A percentile compares a stretch with the other conserved stretches of the same genome.
Conservation (phyloP, 2,113 vertebrate species). For the Numida meleagris region DNA sequence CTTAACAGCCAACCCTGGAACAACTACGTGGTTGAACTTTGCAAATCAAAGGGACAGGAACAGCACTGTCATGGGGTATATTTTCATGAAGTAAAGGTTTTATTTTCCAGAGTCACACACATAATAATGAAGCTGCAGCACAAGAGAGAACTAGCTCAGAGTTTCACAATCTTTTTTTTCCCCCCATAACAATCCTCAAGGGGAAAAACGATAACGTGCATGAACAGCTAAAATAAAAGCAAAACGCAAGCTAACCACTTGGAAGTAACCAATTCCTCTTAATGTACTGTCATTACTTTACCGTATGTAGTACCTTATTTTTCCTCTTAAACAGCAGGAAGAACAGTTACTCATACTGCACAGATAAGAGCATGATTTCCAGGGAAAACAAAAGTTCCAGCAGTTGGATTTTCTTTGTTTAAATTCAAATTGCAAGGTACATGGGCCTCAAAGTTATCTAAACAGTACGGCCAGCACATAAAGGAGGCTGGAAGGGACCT, state of each 20-base stretch:
- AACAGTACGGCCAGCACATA: background rate
- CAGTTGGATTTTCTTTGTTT: constrained; percentile 26
- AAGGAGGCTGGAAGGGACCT: background rate
- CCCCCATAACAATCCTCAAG: background rate
- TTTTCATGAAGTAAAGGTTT: background rate
- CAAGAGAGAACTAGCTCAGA: constrained; percentile 2
- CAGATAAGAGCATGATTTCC: constrained; percentile 32
- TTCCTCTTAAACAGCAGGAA: constrained; percentile 48
- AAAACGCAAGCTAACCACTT: background rate
- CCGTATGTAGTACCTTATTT: constrained; percentile 36
- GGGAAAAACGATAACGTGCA: background rate
- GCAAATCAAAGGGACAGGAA: background rate
- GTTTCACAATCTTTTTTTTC: constrained; percentile 15
- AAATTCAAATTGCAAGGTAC: constrained; percentile 12
- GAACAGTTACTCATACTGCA: constrained; percentile 7
- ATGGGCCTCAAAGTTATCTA: constrained; percentile 30
- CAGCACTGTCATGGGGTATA: background rate
- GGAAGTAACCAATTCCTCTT: constrained; percentile 8
- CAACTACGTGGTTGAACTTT: background rate
- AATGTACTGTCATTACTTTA: constrained; percentile 25
- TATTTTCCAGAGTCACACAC: background rate
- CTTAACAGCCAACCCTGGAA: background rate
- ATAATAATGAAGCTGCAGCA: constrained; percentile 1
- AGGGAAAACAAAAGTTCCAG: constrained; percentile 39
- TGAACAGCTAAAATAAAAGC: constrained; percentile 28